These are phyloP conservation scores for Erythrolamprus reginae DNA, from an alignment of 2,113 vertebrate genomes.

Conservation along the genomic window DNA sequence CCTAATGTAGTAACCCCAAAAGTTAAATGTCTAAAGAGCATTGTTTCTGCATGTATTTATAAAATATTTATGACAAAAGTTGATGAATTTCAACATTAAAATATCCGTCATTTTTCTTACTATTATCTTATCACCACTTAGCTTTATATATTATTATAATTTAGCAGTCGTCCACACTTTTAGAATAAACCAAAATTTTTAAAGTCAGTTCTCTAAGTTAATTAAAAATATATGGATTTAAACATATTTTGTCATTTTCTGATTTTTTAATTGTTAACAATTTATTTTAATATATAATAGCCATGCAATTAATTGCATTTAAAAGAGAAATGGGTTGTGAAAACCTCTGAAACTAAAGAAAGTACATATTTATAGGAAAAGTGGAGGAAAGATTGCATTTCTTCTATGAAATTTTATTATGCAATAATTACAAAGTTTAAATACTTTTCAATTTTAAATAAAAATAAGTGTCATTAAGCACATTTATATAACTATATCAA, in stretches of 20 bases:
- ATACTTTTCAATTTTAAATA: constrained; percentile 83
- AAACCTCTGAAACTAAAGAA: constrained; percentile 53
- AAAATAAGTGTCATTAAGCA: constrained; percentile 76
- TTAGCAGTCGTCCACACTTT: constrained; percentile 24
- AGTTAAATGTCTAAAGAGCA: constrained; percentile 21
- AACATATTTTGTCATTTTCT: constrained; percentile 19
- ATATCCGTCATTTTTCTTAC: background rate
- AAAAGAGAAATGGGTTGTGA: background rate
- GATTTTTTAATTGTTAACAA: constrained; percentile 22
- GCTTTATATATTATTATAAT: constrained; percentile 5
- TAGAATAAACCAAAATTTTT: constrained; percentile 19
- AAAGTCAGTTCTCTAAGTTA: constrained; percentile 33
- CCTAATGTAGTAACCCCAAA: constrained; percentile 17
- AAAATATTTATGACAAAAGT: constrained; percentile 26
- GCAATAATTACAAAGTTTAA: constrained; percentile 88
- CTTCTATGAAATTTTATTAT: constrained; percentile 95
- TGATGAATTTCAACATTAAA: constrained; percentile 28
- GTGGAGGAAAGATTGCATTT: constrained; percentile 62
- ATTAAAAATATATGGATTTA: constrained; percentile 18
- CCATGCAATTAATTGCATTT: constrained; percentile 33
- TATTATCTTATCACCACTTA: constrained; percentile 1
- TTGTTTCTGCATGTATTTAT: constrained; percentile 22
- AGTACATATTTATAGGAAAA: constrained; percentile 57
- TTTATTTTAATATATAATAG: constrained; percentile 47
- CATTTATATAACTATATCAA: constrained; percentile 66